Evolutionary conservation across 2,888 invertebrate species (phyloP), one percentile per base, ranked within the genome.

Genomic region (Syrphus vitripennis): DNA sequence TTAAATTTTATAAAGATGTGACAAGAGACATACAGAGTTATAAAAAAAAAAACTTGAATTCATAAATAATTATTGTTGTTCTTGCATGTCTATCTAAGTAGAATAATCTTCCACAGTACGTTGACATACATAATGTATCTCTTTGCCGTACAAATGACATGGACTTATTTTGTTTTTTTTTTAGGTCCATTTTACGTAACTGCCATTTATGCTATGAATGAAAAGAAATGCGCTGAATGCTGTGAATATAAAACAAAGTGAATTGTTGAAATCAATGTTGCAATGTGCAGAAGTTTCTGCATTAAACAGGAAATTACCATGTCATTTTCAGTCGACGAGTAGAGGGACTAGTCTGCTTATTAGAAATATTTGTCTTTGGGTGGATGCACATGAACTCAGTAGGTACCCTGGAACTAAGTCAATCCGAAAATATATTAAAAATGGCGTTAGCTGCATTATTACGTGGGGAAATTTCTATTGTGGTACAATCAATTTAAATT

Each of bases 251-350:
- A 34, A 57, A 57, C 19, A 57, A 34, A 34, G 14, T 19, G 14
- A 57, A 34, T 34, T 34, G 57, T 57, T 57, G 34, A 57, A 57
- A 19, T 34, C 19, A 57, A 14, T 57, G 34, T 21, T 57, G 57
- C 21, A 57, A 57, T 19, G n/a, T n/a, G 31, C 31, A 16, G 5
- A 19, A 31, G 16, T 57, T 31, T 29, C 2, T 57, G 31, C 2
- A 19, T 57, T 29, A 57, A 34, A 57, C 34, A 57, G 57, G 57
- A 57, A 57, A 57, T 57, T 31, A 57, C 34, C 21, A 21, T 57
- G 57, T 21, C 57, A 34, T 57, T 57, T 57, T 31, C 5, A 31
- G 16, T 57, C 12, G 55, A 19, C 12, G 55, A 19, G 31, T 1
- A 29, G n/a, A 29, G n/a, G 16, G n/a, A 53, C 12, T 1, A 29